Conservation (phyloP, 2,888 invertebrate species). For the Sinodicranocentrus sp. region DNA sequence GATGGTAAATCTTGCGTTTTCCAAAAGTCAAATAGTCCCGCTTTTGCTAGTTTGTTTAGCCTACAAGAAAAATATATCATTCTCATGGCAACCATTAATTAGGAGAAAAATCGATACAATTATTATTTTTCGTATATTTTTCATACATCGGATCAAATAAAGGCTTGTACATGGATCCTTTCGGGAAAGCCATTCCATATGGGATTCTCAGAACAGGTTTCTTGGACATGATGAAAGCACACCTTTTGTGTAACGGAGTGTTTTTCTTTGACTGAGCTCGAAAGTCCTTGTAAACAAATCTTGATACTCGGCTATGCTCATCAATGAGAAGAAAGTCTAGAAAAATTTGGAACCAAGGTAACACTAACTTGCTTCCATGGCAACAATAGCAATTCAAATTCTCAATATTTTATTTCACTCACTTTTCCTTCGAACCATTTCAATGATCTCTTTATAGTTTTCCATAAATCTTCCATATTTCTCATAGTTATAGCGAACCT, state of each 20-base stretch:
- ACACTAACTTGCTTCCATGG: no score
- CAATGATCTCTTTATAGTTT: constrained; percentile 73
- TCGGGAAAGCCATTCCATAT: constrained; percentile 87
- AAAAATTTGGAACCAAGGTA: not conserved
- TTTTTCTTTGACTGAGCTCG: constrained; percentile 79
- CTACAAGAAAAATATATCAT: no score
- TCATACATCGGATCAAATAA: constrained; percentile 86
- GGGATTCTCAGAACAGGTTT: constrained; percentile 83
- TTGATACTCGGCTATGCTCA: constrained; percentile 74
- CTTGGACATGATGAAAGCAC: constrained; percentile 88
- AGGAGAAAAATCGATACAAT: no score
- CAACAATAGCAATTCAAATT: no score
- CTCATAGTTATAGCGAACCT: constrained; percentile 68
- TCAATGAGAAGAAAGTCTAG: constrained; percentile 74
- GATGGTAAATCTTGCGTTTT: constrained; percentile 84
- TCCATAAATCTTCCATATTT: constrained; percentile 71
- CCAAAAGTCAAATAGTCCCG: constrained; percentile 86
- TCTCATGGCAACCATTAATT: no score
- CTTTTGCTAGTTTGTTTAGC: constrained; percentile 82
- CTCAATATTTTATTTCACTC: no score
- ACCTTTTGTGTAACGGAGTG: constrained; percentile 83
- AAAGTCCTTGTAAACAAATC: constrained; percentile 75
- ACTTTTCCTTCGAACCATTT: constrained; percentile 72
- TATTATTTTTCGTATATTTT: not conserved
- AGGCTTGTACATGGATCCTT: constrained; percentile 81